These are phyloP conservation scores for Aphidius gifuensis DNA, from an alignment of 1,140 invertebrate genomes.

Conservation along the genomic window DNA sequence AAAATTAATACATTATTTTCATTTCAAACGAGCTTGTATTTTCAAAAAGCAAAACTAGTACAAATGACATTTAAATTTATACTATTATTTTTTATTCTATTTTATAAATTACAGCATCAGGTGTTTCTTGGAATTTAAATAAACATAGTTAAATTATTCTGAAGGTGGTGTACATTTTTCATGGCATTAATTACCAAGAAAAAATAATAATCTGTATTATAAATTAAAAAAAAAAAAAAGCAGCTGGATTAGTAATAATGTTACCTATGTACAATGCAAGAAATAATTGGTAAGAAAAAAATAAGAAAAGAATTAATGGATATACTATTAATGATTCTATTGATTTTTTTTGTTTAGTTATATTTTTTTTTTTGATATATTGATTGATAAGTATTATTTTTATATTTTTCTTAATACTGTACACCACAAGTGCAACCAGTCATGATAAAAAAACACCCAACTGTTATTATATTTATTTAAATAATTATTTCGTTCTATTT, in stretches of 20 bases:
- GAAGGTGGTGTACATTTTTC: too few relatives aligned
- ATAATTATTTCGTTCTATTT: slow-evolving; percentile 6
- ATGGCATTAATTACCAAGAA: too few relatives aligned
- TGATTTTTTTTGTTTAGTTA: slow-evolving; percentile 5
- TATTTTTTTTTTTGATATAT: slow-evolving; percentile 22
- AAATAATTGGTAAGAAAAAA: slow-evolving; percentile 13
- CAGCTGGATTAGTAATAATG: neutral
- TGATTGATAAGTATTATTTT: slow-evolving; percentile 17
- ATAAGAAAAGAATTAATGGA: neutral
- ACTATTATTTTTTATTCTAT: neutral
- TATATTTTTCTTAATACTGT: slow-evolving; percentile 23
- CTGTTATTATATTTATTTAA: slow-evolving; percentile 1
- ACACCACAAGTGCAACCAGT: slow-evolving; percentile 19
- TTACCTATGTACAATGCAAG: slow-evolving; percentile 17
- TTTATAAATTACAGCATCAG: slow-evolving; percentile 7
- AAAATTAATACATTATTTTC: slow-evolving; percentile 27
- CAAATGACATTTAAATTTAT: slow-evolving; percentile 14
- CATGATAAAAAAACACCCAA: slow-evolving; percentile 4
- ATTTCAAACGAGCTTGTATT: slow-evolving; percentile 7
- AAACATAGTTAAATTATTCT: too few relatives aligned
- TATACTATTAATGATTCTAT: slow-evolving; percentile 15
- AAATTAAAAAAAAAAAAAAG: too few relatives aligned
- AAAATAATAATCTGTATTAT: too few relatives aligned
- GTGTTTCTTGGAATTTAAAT: neutral
- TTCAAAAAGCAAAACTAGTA: neutral